phyloP scores from a whole-genome alignment of 2,113 vertebrate genomes.

The Cyanoderma ruficeps region DNA sequence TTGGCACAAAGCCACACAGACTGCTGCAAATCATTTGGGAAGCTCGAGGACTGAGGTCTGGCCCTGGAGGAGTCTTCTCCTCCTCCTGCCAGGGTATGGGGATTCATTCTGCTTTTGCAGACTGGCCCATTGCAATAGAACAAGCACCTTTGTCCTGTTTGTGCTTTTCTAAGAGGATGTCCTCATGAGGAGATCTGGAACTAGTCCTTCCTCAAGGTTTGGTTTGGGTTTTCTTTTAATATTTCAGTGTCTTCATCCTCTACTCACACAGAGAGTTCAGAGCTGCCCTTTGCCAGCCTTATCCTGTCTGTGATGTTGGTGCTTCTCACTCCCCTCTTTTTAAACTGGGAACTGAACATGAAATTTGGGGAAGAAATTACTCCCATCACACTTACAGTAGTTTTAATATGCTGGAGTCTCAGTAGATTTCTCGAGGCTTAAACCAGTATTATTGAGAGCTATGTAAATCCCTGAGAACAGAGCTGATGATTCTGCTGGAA shows the following conservation, averaged over 20 bases:
- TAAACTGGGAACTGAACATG: neutral
- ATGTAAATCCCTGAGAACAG: slow-evolving; percentile 25
- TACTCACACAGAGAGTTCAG: neutral
- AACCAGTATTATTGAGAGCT: neutral
- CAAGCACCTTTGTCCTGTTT: neutral
- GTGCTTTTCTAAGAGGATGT: neutral
- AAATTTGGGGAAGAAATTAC: neutral
- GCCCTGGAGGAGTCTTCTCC: neutral
- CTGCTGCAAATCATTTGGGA: neutral
- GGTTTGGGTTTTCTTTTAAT: neutral
- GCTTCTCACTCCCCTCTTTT: neutral
- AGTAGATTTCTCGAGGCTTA: slow-evolving; percentile 19
- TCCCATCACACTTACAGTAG: neutral
- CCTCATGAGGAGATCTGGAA: neutral
- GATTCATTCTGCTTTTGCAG: neutral
- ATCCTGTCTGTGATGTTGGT: neutral
- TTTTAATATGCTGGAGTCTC: neutral
- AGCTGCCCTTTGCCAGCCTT: neutral
- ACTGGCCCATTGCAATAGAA: neutral
- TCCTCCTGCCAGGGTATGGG: neutral
- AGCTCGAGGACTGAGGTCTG: neutral
- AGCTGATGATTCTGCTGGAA: slow-evolving; percentile 28
- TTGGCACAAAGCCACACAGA: neutral
- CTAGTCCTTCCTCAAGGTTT: neutral
- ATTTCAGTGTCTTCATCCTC: neutral